Percentiles rank a stretch among this genome's conserved stretches.
phyloP scores from a whole-genome alignment of 92 coral and sea anemone genomes.

The Palythoa caribaeorum region DNA sequence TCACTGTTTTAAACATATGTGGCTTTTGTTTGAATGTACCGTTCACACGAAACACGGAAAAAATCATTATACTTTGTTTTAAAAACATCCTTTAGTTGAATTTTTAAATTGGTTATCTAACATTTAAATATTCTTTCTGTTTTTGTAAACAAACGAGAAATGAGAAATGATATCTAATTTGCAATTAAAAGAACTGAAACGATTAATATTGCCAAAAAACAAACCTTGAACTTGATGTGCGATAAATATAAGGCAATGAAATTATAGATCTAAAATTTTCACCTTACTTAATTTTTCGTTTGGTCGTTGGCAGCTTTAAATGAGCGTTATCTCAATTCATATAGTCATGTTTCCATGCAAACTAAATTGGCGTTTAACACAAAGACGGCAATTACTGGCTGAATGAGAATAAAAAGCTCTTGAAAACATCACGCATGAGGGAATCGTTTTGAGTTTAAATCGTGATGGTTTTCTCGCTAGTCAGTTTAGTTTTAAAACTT shows the following conservation, averaged over 20 bases:
- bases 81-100: neutral
- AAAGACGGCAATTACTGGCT: no score
- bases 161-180: neutral
- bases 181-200: neutral
- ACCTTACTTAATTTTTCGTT: neutral
- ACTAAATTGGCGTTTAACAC: neutral
- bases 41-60: neutral
- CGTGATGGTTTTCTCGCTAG: neutral
- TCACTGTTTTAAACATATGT: neutral
- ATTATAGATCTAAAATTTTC: neutral
- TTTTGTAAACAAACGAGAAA: neutral
- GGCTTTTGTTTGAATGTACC: neutral
- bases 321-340: neutral
- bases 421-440: neutral
- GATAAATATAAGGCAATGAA: neutral
- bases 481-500: neutral
- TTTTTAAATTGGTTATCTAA: neutral
- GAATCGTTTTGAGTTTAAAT: neutral
- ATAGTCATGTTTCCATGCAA: neutral
- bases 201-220: neutral
- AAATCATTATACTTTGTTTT: neutral
- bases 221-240: neutral
- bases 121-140: neutral
- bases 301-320: neutral
- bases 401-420: neutral